These are phyloP conservation scores for Aporrectodea caliginosa DNA, from an alignment of 1,140 invertebrate species.

Conservation along the genomic window DNA sequence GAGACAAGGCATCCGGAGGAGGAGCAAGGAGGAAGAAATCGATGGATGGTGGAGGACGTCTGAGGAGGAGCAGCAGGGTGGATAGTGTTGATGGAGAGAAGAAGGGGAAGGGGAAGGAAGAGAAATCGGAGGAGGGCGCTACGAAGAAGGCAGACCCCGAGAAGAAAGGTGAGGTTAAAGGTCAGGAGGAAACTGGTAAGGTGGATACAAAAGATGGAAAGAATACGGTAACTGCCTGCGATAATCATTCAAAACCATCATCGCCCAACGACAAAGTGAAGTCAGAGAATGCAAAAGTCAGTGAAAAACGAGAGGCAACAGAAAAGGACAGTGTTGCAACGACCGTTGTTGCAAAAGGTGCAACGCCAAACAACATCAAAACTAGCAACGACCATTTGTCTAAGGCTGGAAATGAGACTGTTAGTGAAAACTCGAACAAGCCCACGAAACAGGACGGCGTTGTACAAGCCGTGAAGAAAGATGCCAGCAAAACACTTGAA, in stretches of 20 bases:
- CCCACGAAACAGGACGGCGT: no score
- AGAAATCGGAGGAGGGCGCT: background rate
- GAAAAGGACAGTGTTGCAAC: background rate
- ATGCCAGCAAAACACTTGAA: no score
- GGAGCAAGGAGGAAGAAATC: background rate
- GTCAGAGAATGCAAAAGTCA: background rate
- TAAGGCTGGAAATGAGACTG: no score
- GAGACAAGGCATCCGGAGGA: slow-evolving; percentile 9
- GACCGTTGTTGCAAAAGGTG: background rate
- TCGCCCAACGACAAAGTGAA: background rate
- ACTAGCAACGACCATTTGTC: background rate
- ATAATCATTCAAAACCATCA: background rate
- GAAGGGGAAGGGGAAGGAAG: background rate
- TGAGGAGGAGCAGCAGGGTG: background rate
- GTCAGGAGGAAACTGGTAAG: slow-evolving; percentile 27
- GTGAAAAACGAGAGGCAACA: background rate
- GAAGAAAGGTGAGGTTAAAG: slow-evolving; percentile 22
- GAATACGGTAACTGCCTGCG: background rate
- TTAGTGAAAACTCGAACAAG: no score
- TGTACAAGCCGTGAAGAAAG: no score
- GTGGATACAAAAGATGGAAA: slow-evolving; percentile 30
- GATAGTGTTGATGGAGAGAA: background rate
- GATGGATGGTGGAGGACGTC: background rate
- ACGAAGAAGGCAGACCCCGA: background rate
- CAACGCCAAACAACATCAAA: no score